These are phyloP conservation scores for Litocranius walleri DNA, from an alignment of 2,113 vertebrate genomes.

Conservation along the genomic window DNA sequence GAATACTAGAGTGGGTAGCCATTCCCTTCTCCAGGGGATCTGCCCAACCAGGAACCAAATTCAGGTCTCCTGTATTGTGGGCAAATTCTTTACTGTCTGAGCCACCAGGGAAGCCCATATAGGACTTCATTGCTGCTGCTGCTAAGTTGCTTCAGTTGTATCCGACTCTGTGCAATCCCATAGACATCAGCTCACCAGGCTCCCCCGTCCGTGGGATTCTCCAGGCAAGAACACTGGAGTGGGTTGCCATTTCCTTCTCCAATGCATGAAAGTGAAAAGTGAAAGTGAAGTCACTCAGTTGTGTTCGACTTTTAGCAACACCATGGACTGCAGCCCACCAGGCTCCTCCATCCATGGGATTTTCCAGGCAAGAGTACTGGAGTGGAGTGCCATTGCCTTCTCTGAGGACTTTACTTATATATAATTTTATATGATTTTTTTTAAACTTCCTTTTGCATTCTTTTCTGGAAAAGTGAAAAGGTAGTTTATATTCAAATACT, in stretches of 20 bases:
- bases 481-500: neutral
- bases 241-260: too few relatives aligned
- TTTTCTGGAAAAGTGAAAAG: slow-evolving; percentile 10
- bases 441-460: neutral
- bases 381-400: too few relatives aligned
- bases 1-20: neutral
- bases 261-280: too few relatives aligned
- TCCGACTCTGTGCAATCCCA: too few relatives aligned
- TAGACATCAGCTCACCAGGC: too few relatives aligned
- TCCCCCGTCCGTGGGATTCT: too few relatives aligned
- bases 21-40: neutral
- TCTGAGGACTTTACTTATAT: neutral
- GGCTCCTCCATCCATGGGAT: too few relatives aligned
- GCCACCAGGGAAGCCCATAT: neutral
- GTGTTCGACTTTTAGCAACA: rapidly evolving
- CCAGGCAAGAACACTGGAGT: too few relatives aligned
- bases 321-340: too few relatives aligned
- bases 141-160: too few relatives aligned
- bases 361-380: neutral
- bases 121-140: neutral
- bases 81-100: neutral
- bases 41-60: neutral
- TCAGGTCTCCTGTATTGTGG: neutral
- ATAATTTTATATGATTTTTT: neutral
- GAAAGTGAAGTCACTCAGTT: too few relatives aligned